Percentiles rank a stretch among this genome's conserved stretches.
Evolutionary conservation across 2,113 vertebrate species (phyloP).

Genomic region (Elachura formosa): DNA sequence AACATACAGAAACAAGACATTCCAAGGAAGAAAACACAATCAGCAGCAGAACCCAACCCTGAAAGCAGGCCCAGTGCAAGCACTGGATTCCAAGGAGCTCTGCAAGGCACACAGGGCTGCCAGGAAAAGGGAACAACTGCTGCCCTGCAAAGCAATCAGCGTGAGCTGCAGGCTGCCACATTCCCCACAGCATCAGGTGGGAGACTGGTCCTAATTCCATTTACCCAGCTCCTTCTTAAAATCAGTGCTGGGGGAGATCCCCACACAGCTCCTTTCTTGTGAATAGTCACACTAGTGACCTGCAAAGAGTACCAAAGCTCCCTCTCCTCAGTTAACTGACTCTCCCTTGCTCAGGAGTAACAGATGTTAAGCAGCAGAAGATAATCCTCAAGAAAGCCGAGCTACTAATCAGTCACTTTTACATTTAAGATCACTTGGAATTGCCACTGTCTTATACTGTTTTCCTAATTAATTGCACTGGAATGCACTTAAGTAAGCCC

Average conservation of each 20-base stretch:
- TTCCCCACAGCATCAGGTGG: neutral
- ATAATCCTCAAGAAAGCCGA: slow-evolving; percentile 26
- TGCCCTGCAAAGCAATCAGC: neutral
- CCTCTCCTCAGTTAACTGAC: neutral
- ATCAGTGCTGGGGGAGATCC: neutral
- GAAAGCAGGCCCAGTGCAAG: neutral
- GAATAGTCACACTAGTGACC: neutral
- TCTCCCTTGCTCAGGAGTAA: neutral
- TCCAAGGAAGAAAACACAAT: neutral
- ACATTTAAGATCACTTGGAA: slow-evolving; percentile 23
- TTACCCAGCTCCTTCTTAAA: neutral
- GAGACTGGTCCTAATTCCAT: neutral
- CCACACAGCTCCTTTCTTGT: neutral
- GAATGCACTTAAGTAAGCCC: slow-evolving; percentile 56
- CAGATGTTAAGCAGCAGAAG: neutral
- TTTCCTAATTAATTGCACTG: slow-evolving; percentile 55
- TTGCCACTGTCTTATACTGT: slow-evolving; percentile 8
- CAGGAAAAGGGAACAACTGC: neutral
- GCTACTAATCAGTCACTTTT: slow-evolving; percentile 36
- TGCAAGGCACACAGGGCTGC: neutral
- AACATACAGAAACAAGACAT: neutral
- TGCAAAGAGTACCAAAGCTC: neutral
- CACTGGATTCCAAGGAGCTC: neutral
- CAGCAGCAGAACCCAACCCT: neutral
- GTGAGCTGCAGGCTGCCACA: neutral